phyloP scores from a whole-genome alignment of 1,140 invertebrate genomes.

The Latrodectus geometricus region DNA sequence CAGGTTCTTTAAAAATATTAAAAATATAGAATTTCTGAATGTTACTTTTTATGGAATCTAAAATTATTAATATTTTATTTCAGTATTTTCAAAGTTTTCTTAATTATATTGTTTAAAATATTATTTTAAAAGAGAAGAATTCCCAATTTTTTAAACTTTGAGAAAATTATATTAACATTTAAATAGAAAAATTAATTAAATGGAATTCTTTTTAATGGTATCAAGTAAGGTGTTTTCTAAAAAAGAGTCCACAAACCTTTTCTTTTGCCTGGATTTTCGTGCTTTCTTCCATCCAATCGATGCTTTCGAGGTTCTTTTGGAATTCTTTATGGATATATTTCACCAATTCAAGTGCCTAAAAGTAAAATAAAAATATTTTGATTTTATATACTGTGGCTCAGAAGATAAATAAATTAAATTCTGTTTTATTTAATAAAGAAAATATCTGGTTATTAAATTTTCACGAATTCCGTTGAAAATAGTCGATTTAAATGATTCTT shows the following conservation, averaged over 20 bases:
- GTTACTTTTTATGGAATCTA: too few species aligned
- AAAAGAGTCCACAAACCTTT: slow-evolving; percentile 72
- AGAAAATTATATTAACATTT: not conserved
- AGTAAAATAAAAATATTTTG: not conserved
- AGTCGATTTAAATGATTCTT: too few species aligned
- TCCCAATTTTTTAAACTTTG: not conserved
- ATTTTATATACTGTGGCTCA: not conserved
- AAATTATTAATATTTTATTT: not conserved
- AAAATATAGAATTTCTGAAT: too few species aligned
- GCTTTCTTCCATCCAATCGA: slow-evolving; percentile 92
- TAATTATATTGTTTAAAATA: not conserved
- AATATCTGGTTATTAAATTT: too few species aligned
- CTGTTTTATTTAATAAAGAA: too few species aligned
- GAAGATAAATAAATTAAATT: not conserved
- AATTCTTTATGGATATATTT: slow-evolving; percentile 66
- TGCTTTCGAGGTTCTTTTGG: slow-evolving; percentile 74
- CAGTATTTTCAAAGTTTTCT: not conserved
- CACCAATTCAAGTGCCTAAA: slow-evolving; percentile 65
- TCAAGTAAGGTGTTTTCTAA: not conserved
- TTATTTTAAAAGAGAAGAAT: not conserved
- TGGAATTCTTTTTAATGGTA: not conserved
- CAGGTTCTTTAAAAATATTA: too few species aligned
- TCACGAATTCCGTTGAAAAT: too few species aligned
- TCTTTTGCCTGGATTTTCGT: slow-evolving; percentile 83
- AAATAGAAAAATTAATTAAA: not conserved